phyloP scores from a whole-genome alignment of 2,797 vertebrate species.

The Adrianichthys oophorus region DNA sequence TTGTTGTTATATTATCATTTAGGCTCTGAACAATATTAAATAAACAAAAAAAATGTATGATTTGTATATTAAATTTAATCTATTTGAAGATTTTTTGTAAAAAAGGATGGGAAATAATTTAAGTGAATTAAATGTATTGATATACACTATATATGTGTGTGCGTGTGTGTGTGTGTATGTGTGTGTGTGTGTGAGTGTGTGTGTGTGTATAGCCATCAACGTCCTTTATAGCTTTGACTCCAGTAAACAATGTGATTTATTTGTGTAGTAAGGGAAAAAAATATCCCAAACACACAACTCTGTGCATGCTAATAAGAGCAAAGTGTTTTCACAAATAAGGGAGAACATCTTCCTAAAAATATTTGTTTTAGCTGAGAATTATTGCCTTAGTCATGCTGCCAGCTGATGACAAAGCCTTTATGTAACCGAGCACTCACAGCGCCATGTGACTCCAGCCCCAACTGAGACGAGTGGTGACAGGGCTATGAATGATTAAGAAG shows the following conservation, averaged over 20 bases:
- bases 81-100: no score
- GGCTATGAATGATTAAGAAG: conserved; percentile 70
- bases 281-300: not conserved
- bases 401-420: conserved; percentile 51
- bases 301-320: not conserved
- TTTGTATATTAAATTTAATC: not conserved
- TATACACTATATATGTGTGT: no score
- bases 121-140: no score
- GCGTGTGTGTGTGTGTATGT: no score
- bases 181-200: no score
- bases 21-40: not conserved
- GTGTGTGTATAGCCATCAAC: no score
- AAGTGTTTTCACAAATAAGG: not conserved
- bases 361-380: conserved; percentile 19
- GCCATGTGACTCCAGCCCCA: conserved; percentile 52
- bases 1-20: not conserved
- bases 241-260: no score
- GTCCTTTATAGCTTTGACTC: no score
- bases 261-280: no score
- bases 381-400: conserved; percentile 21
- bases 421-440: conserved; percentile 49
- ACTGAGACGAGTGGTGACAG: conserved; percentile 60
- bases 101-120: no score
- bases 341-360: conserved; percentile 2
- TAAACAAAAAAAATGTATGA: not conserved